phyloP scores from a whole-genome alignment of 2,113 vertebrate species.

The Donacobius atricapilla region DNA sequence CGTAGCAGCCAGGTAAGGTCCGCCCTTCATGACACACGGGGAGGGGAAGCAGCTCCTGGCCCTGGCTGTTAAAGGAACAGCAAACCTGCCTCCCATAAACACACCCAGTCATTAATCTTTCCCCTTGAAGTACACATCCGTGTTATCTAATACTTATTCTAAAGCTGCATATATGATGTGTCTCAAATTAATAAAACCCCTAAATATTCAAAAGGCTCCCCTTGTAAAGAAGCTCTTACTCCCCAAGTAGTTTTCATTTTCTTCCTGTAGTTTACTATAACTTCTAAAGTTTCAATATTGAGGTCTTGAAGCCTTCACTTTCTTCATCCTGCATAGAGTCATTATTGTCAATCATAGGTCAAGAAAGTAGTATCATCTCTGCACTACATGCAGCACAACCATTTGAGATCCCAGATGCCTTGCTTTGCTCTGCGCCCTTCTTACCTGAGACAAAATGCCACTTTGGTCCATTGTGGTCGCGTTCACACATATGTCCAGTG shows the following conservation, averaged over 20 bases:
- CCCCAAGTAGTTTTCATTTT: not conserved
- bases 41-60: not conserved
- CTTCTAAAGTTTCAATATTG: not conserved
- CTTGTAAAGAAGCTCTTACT: not conserved
- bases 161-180: not conserved
- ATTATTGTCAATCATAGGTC: not conserved
- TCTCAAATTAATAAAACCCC: not conserved
- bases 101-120: not conserved
- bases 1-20: not conserved
- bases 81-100: not conserved
- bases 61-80: slow-evolving; percentile 22
- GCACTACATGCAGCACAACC: not conserved
- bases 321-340: not conserved
- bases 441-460: slow-evolving; percentile 43
- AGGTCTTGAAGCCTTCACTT: not conserved
- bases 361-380: not conserved
- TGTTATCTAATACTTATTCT: not conserved
- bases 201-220: not conserved
- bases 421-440: not conserved
- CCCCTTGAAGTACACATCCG: not conserved
- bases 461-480: not conserved
- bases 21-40: not conserved
- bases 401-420: not conserved
- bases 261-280: not conserved
- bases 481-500: rapidly evolving